Base-by-base conservation (phyloP, 2,797 vertebrate genomes). In the Galaxias olidus region DNA sequence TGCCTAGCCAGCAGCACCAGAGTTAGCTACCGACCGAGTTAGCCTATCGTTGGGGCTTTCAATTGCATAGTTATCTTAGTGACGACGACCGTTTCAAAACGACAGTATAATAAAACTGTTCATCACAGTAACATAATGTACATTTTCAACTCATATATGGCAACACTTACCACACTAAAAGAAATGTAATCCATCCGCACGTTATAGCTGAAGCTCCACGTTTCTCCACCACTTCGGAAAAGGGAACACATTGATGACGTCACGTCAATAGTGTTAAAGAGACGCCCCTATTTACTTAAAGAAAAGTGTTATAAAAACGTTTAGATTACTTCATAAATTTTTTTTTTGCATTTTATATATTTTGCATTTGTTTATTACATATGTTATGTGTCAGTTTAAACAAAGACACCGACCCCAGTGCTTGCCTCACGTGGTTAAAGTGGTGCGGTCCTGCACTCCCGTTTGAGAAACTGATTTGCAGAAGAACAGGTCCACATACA, bases 141-240 rank as follows among this genome's bases (percentile, higher is more conserved):
- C 10, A 13, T 4, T 18, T 44, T 44, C n/a, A 60, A 17, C 13
- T 40, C 47, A 56, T n/a, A 12, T 18, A 9, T 43, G 46, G 9
- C 14, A 45, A 15, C 11, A 66, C 17, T 49, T 43, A 59, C 40
- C 9, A 17, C 4, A 81, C 54, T 17, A 9, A 11, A 0, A 47
- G 55, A 41, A n/a, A 19, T 65, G 42, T n/a, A 20, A 42, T 10
- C 18, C 0, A 80, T 45, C 6, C 15, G 17, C 58, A 15, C 47
- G 7, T 47, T 15, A 9, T 30, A 3, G 30, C 30, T 30, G 52
- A 9, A 10, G 48, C 9, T 59, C 86, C 88, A 90, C 89, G 88
- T 90, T 89, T 86, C 78, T 43, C 40, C 45, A 55, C 69, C n/a
- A 40, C 64, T 65, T 69, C 56, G 4, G 70, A 63, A n/a, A 59